Conservation (phyloP, 2,888 invertebrate species). For the Leucophenga montana region DNA sequence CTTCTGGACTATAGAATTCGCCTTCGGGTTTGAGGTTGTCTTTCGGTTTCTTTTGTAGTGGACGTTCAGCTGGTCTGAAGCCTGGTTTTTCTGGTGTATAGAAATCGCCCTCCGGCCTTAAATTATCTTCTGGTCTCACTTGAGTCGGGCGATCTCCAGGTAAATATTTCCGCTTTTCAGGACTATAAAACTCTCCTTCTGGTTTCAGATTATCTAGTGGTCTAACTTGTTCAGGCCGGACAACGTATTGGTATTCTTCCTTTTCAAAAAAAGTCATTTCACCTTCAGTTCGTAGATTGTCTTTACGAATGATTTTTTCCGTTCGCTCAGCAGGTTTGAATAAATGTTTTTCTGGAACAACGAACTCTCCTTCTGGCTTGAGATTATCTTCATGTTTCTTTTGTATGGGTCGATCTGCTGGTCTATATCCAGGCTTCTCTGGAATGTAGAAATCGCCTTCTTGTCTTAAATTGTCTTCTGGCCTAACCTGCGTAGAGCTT, state of each 20-base stretch:
- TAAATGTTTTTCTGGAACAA: conserved; percentile 72
- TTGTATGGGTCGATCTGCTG: conserved; percentile 75
- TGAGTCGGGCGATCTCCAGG: conserved; percentile 74
- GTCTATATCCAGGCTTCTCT: conserved; percentile 66
- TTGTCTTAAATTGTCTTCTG: conserved; percentile 76
- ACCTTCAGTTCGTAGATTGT: conserved; percentile 76
- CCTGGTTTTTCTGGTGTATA: conserved; percentile 73
- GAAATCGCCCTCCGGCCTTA: conserved; percentile 75
- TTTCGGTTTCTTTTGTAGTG: conserved; percentile 71
- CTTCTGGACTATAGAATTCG: conserved; percentile 70
- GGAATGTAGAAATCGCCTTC: conserved; percentile 77
- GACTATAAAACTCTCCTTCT: conserved; percentile 73
- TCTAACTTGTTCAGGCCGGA: conserved; percentile 72
- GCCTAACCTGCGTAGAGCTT: conserved; percentile 68
- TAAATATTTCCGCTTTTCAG: conserved; percentile 74
- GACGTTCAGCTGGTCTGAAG: conserved; percentile 74
- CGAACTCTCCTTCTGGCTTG: conserved; percentile 77
- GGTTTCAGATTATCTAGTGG: conserved; percentile 71
- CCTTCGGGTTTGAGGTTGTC: conserved; percentile 76
- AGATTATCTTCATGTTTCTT: conserved; percentile 78
- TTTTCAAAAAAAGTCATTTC: conserved; percentile 74
- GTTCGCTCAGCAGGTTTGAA: conserved; percentile 75
- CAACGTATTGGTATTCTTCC: conserved; percentile 74
- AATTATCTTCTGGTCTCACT: conserved; percentile 72
- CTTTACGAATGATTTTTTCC: conserved; percentile 71